Base-by-base conservation (phyloP, 2,797 vertebrate species). In the Catharus ustulatus region DNA sequence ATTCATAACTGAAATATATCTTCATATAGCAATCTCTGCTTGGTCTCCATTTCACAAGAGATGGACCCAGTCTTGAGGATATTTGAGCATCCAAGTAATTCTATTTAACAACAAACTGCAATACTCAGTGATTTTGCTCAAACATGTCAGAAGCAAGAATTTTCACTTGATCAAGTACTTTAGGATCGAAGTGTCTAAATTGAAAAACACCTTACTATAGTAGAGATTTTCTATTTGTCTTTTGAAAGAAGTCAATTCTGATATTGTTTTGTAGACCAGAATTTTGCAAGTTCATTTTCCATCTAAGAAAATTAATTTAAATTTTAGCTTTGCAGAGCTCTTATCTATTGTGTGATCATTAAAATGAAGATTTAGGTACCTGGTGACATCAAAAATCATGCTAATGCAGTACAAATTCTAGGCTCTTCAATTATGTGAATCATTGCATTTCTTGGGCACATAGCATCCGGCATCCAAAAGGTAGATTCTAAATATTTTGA, bases 261-360 rank as follows among this genome's bases (percentile, higher is more conserved):
- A 42, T 82, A 78, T 64, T 96, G 61, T 83, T 97, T 95, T 89
- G 64, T 85, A 69, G n/a, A 83, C 14, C 46, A 81, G 74, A 64
- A 63, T 73, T 94, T 96, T 84, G 91, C 36, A 95, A 96, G 93
- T 89, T 97, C n/a, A 91, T 91, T 94, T 91, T 88, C 80, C 55
- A 49, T 68, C 62, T 81, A 90, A 95, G 87, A 95, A 95, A 94
- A 92, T 36, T 34, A 91, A 81, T 81, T 27, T 61, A 92, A 77
- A 93, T 93, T 95, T 92, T 73, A 75, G n/a, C 34, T 72, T 74
- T 69, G 29, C 64, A 34, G 20, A 80, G 42, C 54, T 24, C 90
- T 90, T 71, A 67, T 96, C 48, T 95, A 23, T 87, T 73, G 42
- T 79, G 69, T 74, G 52, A 93, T 89, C 40, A 66, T 86, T 87